Conservation (phyloP, 2,113 vertebrate genomes). For the Phycodurus eques region DNA sequence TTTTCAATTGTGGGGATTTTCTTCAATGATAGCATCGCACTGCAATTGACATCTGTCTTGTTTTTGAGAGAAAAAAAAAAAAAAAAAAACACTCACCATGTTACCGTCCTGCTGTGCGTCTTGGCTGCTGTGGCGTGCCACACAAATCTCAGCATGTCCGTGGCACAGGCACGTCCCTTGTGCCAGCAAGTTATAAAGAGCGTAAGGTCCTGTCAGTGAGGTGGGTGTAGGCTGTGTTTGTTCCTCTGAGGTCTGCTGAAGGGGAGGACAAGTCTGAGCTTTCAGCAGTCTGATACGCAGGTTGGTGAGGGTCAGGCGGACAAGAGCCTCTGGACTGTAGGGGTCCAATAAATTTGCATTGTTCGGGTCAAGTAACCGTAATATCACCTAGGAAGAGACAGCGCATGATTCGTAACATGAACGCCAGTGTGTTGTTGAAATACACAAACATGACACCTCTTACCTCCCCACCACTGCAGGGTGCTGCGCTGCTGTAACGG, state of each 20-base stretch:
- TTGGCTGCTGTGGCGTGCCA: slow-evolving; percentile 54
- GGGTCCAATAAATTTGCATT: slow-evolving; percentile 74
- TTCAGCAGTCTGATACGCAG: slow-evolving; percentile 81
- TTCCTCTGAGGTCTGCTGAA: neutral
- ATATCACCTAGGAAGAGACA: slow-evolving; percentile 75
- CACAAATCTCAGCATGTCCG: slow-evolving; percentile 83
- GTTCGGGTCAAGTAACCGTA: slow-evolving; percentile 75
- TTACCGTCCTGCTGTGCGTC: slow-evolving; percentile 24
- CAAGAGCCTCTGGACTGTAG: slow-evolving; percentile 77
- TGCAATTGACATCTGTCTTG: too few relatives aligned
- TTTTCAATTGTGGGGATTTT: too few relatives aligned
- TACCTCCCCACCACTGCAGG: slow-evolving; percentile 86
- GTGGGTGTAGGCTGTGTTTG: slow-evolving; percentile 4
- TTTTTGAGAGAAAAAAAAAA: too few relatives aligned
- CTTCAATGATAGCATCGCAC: too few relatives aligned
- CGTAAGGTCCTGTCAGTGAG: slow-evolving; percentile 64
- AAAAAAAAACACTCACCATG: slow-evolving; percentile 48
- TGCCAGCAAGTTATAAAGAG: slow-evolving; percentile 82
- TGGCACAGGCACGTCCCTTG: slow-evolving; percentile 86
- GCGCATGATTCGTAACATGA: neutral
- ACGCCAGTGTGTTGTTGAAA: neutral
- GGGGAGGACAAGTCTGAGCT: slow-evolving; percentile 74
- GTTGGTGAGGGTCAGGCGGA: slow-evolving; percentile 81
- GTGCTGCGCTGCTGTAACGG: slow-evolving; percentile 77
- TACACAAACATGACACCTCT: slow-evolving; percentile 25